Evolutionary conservation across 2,888 invertebrate species (phyloP).

Genomic region (Anarsia innoxiella): DNA sequence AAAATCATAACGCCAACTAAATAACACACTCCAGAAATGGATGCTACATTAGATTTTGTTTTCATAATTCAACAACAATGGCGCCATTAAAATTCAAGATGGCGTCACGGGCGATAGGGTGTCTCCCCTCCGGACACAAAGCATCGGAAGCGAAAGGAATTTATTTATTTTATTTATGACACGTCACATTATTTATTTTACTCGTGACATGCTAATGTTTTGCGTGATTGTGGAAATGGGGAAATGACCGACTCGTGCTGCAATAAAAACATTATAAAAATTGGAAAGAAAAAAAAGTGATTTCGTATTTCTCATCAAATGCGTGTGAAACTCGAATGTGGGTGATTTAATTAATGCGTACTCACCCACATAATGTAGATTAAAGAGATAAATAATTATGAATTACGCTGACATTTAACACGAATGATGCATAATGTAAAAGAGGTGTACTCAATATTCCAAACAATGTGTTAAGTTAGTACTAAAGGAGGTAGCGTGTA

Average conservation of each 20-base stretch:
- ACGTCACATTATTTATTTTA: constrained; percentile 43
- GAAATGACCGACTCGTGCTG: constrained; percentile 26
- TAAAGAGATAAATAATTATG: constrained; percentile 13
- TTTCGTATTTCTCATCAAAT: constrained; percentile 5
- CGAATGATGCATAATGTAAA: constrained; percentile 2
- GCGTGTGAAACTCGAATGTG: constrained; percentile 14
- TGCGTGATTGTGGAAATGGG: constrained; percentile 38
- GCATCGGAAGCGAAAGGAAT: constrained; percentile 55
- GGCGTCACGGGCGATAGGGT: constrained; percentile 49
- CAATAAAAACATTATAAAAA: constrained; percentile 14
- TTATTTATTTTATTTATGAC: constrained; percentile 46
- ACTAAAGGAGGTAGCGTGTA: too few relatives aligned
- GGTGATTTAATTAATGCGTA: constrained; percentile 10
- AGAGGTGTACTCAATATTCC: too few relatives aligned
- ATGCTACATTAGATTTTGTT: constrained; percentile 21
- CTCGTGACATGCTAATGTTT: constrained; percentile 49
- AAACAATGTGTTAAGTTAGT: too few relatives aligned
- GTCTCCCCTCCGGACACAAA: constrained; percentile 55
- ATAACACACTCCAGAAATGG: constrained; percentile 13
- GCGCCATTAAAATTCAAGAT: constrained; percentile 56
- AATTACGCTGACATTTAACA: constrained; percentile 6
- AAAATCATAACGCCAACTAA: too few relatives aligned
- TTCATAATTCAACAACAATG: constrained; percentile 28
- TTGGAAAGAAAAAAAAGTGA: constrained; percentile 4
- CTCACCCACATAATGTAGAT: constrained; percentile 15